Conservation (phyloP, 2,113 vertebrate genomes). For the Lepus americanus region DNA sequence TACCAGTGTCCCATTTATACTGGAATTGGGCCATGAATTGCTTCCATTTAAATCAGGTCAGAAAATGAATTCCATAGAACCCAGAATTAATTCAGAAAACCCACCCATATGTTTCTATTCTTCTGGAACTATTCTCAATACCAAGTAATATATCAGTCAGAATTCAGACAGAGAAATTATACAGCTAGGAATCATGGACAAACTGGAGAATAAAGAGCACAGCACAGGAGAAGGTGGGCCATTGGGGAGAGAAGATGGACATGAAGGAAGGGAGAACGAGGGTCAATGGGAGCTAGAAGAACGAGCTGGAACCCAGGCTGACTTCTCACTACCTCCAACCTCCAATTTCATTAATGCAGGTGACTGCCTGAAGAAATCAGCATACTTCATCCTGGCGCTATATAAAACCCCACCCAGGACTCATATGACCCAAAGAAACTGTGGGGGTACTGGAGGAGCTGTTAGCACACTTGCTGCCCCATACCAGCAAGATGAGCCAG, state of each 20-base stretch:
- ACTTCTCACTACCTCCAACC: not conserved
- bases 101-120: not conserved
- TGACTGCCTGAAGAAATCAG: not conserved
- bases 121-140: not conserved
- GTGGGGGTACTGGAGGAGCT: not conserved
- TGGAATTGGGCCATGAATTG: not conserved
- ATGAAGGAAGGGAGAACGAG: not conserved
- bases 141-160: not conserved
- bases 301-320: not conserved
- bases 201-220: not conserved
- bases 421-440: not conserved
- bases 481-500: not conserved
- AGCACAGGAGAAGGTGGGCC: not conserved
- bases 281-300: not conserved
- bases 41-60: not conserved
- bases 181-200: not conserved
- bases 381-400: no score
- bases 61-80: not conserved
- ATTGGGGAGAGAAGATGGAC: not conserved
- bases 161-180: not conserved
- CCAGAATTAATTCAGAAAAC: not conserved
- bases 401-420: not conserved
- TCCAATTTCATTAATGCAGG: not conserved
- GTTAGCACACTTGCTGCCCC: no score
- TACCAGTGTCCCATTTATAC: not conserved